A percentile compares a stretch with the other conserved stretches of the same genome.
Conservation (phyloP, 2,113 vertebrate genomes). For the Ardeotis arabs region DNA sequence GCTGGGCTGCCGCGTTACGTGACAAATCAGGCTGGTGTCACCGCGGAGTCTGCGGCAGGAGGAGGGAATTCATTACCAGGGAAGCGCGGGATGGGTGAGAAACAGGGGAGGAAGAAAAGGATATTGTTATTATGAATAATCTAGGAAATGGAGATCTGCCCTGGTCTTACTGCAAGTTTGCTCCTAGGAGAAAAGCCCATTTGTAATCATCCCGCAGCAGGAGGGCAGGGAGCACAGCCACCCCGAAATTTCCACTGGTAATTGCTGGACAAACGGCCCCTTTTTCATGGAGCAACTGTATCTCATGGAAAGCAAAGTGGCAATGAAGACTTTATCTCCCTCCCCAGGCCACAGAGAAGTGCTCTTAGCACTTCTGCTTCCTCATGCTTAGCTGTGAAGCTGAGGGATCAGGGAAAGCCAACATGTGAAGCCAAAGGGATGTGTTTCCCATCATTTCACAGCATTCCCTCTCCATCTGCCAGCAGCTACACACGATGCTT, state of each 20-base stretch:
- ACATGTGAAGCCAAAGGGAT: background rate
- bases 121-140: conserved; percentile 46
- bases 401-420: background rate
- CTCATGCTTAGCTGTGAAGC: background rate
- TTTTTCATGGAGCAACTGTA: background rate
- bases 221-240: background rate
- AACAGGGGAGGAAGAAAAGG: background rate
- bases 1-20: conserved; percentile 66
- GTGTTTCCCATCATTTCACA: background rate
- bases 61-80: conserved; percentile 52
- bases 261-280: background rate
- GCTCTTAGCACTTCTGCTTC: conserved; percentile 5
- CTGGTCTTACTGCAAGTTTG: background rate
- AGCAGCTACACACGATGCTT: background rate
- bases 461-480: background rate
- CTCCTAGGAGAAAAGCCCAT: background rate
- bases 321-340: background rate
- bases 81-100: background rate
- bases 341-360: background rate
- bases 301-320: background rate
- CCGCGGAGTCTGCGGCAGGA: background rate
- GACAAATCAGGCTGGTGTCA: conserved; percentile 65
- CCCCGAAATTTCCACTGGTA: background rate
- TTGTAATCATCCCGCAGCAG: background rate
- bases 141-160: conserved; percentile 20